Percentiles rank a stretch among this genome's conserved stretches.
phyloP scores from a whole-genome alignment of 2,113 vertebrate genomes.

The Apodemus sylvaticus region DNA sequence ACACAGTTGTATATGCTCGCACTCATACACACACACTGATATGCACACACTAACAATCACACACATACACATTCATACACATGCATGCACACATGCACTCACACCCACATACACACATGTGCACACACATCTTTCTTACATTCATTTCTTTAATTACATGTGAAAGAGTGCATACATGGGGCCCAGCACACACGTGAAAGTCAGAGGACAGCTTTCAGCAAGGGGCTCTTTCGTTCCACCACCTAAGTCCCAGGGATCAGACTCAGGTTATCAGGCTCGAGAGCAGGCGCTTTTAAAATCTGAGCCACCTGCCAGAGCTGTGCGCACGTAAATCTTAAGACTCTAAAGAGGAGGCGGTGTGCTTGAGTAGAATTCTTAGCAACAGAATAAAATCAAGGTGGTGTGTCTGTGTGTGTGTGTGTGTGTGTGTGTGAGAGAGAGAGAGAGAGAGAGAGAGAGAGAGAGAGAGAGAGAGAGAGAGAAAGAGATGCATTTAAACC shows the following conservation, averaged over 20 bases:
- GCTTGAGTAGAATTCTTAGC: background rate
- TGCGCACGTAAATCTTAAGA: too few species aligned
- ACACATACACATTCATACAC: background rate
- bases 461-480: too few species aligned
- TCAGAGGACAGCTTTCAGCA: background rate
- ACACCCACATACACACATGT: background rate
- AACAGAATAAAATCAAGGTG: background rate
- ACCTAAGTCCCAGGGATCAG: background rate
- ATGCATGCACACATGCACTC: too few species aligned
- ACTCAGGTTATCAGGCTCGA: background rate
- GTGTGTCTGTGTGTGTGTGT: background rate
- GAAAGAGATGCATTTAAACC: constrained; percentile 33
- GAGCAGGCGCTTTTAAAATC: background rate
- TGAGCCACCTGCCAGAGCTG: background rate
- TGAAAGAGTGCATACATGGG: background rate
- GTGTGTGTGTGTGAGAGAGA: background rate
- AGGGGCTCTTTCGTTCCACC: background rate
- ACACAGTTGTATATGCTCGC: too few species aligned
- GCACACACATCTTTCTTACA: background rate
- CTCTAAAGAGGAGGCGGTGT: too few species aligned
- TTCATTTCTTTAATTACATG: background rate
- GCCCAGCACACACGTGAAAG: background rate
- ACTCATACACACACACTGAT: background rate
- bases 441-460: too few species aligned
- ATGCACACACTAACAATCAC: background rate